Conservation (phyloP, 2,888 invertebrate species). For the Drosophila nr. perissopoda region DNA sequence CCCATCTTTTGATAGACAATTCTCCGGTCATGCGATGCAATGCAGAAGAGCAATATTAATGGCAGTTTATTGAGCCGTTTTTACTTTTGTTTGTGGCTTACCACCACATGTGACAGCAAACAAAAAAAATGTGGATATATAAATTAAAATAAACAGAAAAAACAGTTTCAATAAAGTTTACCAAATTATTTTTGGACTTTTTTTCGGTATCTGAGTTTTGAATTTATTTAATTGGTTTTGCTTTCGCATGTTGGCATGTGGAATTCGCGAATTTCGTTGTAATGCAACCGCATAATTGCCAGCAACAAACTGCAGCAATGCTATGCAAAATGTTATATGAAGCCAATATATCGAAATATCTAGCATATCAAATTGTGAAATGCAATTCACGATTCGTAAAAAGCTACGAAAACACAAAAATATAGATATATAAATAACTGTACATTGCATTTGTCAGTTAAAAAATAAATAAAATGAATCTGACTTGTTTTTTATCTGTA, state of each 20-base stretch:
- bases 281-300: constrained; percentile 52
- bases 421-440: not conserved
- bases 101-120: constrained; percentile 15
- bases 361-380: constrained; percentile 38
- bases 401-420: not conserved
- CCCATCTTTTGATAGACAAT: constrained; percentile 7
- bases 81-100: constrained; percentile 25
- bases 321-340: constrained; percentile 34
- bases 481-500: not conserved
- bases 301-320: constrained; percentile 24
- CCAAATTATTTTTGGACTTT: constrained; percentile 47
- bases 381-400: constrained; percentile 25
- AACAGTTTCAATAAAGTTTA: constrained; percentile 19
- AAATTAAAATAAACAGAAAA: not conserved
- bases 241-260: constrained; percentile 10
- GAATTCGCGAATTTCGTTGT: constrained; percentile 12
- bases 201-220: constrained; percentile 20
- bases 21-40: constrained; percentile 2
- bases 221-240: constrained; percentile 64
- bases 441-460: constrained; percentile 6
- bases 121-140: constrained; percentile 13
- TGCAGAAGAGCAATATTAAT: constrained; percentile 9
- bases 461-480: not conserved
- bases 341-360: constrained; percentile 63
- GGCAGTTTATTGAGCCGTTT: constrained; percentile 12